Evolutionary conservation across 1,140 invertebrate genomes (phyloP), one percentile per base, ranked within the genome.

Genomic region (Cataglyphis hispanica): DNA sequence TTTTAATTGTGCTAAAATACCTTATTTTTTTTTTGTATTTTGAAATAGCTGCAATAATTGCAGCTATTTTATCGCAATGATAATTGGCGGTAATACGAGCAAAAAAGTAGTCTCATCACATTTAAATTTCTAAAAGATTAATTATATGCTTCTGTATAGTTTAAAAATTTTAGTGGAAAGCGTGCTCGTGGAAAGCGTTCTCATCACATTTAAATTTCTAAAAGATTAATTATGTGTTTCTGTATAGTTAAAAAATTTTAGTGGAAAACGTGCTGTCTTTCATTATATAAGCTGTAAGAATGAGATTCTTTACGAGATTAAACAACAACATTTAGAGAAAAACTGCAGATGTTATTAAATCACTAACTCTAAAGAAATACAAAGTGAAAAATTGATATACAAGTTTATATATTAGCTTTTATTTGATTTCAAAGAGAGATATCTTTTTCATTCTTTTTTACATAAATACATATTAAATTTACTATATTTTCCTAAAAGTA

Each of bases 1-100:
- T 56, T 2, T 25, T 64, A 61, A 84, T 80, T 34, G 76, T 37
- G 40, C 84, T 64, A 58, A 88, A 88, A 86, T 50, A 56, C 11
- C 11, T 75, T 69, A 43, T 31, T 11, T 4, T 50, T 40, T 27
- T 25, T 76, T 53, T 19, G 3, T 46, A 76, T 25, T 3, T 86
- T n/a, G 13, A 67, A 66, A 37, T 4, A 43, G 25, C 40, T 75
- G 6, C 7, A 58, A 11, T 8, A 2, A 74, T 1, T 43, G 2
- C 10, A 11, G 10, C 0, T 50, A 50, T 2, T 13, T n/a, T 72
- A 60, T 5, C n/a, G 8, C 5, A 1, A 58, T 58, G 58, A 58
- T 16, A 53, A 53, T 19, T 13, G 1, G 11, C 16, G n/a, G 34
- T 34, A 72, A 46, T 46, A 13, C 2, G 5, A 50, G 16, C 46